Conservation (phyloP, 2,113 vertebrate species). For the Anoplopoma fimbria region DNA sequence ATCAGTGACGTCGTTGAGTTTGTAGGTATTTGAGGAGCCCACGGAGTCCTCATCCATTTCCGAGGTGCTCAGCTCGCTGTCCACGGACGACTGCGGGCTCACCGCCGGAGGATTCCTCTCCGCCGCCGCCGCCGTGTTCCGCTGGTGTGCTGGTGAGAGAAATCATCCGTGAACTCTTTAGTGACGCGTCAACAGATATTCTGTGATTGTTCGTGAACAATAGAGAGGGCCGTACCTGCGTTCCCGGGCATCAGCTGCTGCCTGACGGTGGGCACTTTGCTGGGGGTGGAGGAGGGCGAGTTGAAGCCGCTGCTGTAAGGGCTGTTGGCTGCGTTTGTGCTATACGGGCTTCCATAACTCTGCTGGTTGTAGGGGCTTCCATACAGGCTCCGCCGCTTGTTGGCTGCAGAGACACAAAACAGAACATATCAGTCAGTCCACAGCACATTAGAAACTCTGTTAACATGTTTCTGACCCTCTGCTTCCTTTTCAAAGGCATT, state of each 20-base stretch:
- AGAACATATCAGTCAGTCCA: not conserved
- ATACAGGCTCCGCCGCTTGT: slow-evolving; percentile 94
- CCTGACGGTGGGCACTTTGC: slow-evolving; percentile 90
- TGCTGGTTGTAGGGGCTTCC: slow-evolving; percentile 89
- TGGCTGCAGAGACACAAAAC: slow-evolving; percentile 81
- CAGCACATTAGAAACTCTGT: not conserved
- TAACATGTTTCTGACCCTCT: too few relatives aligned
- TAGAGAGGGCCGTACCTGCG: slow-evolving; percentile 82
- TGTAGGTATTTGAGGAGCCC: slow-evolving; percentile 93
- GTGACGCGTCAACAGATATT: not conserved
- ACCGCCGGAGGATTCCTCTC: slow-evolving; percentile 91
- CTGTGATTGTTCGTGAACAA: not conserved
- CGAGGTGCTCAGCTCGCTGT: slow-evolving; percentile 98
- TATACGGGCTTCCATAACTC: slow-evolving; percentile 89
- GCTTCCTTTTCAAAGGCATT: too few relatives aligned
- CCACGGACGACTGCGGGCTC: slow-evolving; percentile 96
- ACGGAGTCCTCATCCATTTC: slow-evolving; percentile 99
- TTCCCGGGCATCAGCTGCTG: slow-evolving; percentile 92
- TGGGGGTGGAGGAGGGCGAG: slow-evolving; percentile 94
- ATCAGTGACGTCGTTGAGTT: slow-evolving; percentile 97
- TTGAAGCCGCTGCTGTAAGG: slow-evolving; percentile 96
- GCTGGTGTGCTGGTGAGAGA: slow-evolving; percentile 86
- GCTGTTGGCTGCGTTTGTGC: slow-evolving; percentile 91
- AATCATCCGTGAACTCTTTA: slow-evolving; percentile 6
- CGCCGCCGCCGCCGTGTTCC: slow-evolving; percentile 79